Base-by-base conservation (phyloP, 1,140 invertebrate species). In the Pomacea maculata region DNA sequence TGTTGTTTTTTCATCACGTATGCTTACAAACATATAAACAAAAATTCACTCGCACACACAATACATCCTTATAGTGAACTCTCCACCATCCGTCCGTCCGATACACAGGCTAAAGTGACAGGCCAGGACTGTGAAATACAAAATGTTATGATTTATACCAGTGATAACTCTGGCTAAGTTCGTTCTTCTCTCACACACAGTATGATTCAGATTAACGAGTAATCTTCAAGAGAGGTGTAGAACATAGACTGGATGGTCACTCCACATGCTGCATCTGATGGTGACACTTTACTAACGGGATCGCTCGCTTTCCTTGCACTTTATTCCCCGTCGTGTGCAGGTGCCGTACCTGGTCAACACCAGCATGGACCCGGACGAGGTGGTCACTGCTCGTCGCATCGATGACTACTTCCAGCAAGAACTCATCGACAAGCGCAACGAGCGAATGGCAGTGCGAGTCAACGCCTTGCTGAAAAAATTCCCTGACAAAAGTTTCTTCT, bases 401-500 rank as follows among this genome's bases (percentile, higher is more conserved):
- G 93, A 94, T 80, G 83, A 91, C 52, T 93, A 93, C 85, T 93
- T 94, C 85, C 86, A 91, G 52, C 86, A 91, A 54, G 92, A 94
- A 82, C 89, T 94, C 45, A 93, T 94, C 63, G 90, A 91, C 81
- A 92, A 92, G 83, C 86, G 93, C 55, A 94, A 94, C 87, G 84
- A 89, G 80, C 83, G 93, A 76, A 93, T 93, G 93, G 92, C 91
- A 11, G 83, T 90, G 63, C 85, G 92, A 71, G 92, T 93, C 7
- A 86, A 89, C 10, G 84, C 91, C 77, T 85, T 93, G 52, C 88
- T 93, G 9, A 82, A 89, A 57, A 83, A 87, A 52, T 86, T 93
- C 85, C 93, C 93, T 0, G 82, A 91, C n/a, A 88, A 92, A 82
- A 93, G 90, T 80, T 93, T 93, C 84, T 94, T 94, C 88, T 94